A percentile compares a stretch with the other conserved stretches of the same genome.
These are phyloP conservation scores for Ia io DNA, from an alignment of 2,113 vertebrate species.

Conservation along the genomic window DNA sequence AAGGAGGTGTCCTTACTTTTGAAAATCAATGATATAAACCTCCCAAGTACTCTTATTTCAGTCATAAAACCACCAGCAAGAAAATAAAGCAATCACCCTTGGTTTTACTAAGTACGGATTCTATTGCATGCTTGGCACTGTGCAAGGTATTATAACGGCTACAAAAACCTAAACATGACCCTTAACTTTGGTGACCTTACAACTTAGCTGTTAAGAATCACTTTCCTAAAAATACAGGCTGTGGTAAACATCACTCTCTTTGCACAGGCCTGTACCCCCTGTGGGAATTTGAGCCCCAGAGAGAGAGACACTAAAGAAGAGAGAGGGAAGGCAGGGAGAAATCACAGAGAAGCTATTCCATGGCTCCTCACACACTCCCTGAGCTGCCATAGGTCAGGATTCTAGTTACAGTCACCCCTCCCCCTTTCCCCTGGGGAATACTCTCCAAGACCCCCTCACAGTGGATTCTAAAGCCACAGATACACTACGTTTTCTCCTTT, in stretches of 20 bases:
- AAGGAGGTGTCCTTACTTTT: not conserved
- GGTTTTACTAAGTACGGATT: not conserved
- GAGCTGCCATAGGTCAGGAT: not conserved
- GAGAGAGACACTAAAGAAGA: not conserved
- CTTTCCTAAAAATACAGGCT: not conserved
- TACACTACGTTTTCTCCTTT: not conserved
- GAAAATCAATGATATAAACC: not conserved
- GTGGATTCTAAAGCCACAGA: not conserved
- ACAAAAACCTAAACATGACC: not conserved
- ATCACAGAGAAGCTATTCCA: not conserved
- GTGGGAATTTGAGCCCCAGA: not conserved
- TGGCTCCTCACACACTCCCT: not conserved
- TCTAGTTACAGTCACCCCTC: not conserved
- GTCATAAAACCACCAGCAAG: not conserved
- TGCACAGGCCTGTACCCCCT: not conserved
- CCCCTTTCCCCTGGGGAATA: not conserved
- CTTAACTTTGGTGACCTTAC: not conserved
- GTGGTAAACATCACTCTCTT: not conserved
- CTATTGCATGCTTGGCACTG: not conserved
- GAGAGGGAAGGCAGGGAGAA: not conserved
- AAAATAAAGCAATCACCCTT: not conserved
- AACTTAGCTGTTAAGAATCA: not conserved
- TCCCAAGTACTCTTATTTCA: not conserved
- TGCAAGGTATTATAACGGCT: not conserved
- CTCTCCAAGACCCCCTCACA: not conserved